Evolutionary conservation across 2,113 vertebrate genomes (phyloP), one percentile per base, ranked within the genome.

Genomic region (Seriola rivoliana): DNA sequence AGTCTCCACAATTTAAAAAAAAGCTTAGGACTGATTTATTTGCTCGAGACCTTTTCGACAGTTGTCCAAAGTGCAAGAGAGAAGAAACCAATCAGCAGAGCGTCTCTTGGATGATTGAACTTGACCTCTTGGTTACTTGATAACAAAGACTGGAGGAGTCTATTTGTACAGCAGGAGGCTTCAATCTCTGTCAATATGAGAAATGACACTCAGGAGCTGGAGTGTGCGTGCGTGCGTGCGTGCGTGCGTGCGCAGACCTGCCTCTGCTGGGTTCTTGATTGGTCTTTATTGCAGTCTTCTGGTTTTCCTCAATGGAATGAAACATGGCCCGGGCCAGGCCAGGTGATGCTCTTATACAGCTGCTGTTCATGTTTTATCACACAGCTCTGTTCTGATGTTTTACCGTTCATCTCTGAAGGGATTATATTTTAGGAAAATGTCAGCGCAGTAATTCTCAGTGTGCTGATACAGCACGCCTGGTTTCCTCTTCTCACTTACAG

Each of bases 71-170:
- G 71, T 55, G 36, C 52, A 8, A 3, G 23, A 7, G 48, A 74
- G 57, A 34, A 52, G 63, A 57, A 69, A 69, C 40, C 57, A 74
- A 82, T 86, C 84, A 82, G 57, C 59, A 0, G 67, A 63, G 32
- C 19, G 4, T 17, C 72, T 23, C 44, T 4, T 0, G 25, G 62
- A 14, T 62, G 75, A 74, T 70, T 74, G 64, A 13, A 17, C 29
- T 65, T 52, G 52, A 86, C 64, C 79, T 59, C 42, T 4, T 23
- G 40, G 58, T 65, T 34, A 64, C 70, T 34, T 3, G 19, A 66
- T 6, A 11, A 78, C 70, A 73, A 60, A 65, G 70, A 21, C 40
- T 34, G 23, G 13, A 40, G 21, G 48, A 54, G 63, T 52, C 19
- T 36, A 8, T 69, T n/a, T 59, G 40, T 55, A 17, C 32, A 9